Percentiles rank a stretch among this genome's conserved stretches.
These are phyloP conservation scores for zebrafish (Danio rerio) DNA, from an alignment of 2,113 vertebrate species.

Conservation along the genomic window GRCz12tu NC_133189.1:27002001-27002500, in stretches of 20 bases:
- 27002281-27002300: neutral
- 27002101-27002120: neutral
- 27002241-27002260: neutral
- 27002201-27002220: constrained; percentile 7
- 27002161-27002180: neutral
- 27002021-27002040: too few species aligned
- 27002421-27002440: constrained; percentile 7
- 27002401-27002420: constrained; percentile 21
- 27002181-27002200: neutral
- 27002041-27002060: too few species aligned
- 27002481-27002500: neutral
- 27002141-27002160: neutral
- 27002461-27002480: neutral
- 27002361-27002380: constrained; percentile 20
- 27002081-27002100: neutral
- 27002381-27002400: constrained; percentile 37
- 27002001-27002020: too few species aligned
- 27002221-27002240: neutral
- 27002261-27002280: constrained; percentile 22
- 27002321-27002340: neutral
- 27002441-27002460: neutral
- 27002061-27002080: too few species aligned
- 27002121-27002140: neutral
- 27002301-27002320: neutral
- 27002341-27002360: constrained; percentile 5